These are phyloP conservation scores for Antitype chi DNA, from an alignment of 2,888 invertebrate genomes.

Conservation along the genomic window DNA sequence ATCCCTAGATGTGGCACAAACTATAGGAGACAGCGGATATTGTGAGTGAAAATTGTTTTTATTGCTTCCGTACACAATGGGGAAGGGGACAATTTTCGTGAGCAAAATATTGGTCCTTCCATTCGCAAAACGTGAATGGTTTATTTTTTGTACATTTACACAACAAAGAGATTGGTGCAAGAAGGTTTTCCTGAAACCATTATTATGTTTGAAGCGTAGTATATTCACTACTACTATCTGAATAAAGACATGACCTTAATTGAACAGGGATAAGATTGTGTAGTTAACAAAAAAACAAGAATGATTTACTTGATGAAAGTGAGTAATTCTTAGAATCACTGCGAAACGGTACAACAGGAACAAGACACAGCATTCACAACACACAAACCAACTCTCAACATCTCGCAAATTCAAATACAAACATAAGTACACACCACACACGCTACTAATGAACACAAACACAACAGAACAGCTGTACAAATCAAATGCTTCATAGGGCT, in stretches of 20 bases:
- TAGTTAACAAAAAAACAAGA: neutral
- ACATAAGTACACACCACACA: constrained; percentile 9
- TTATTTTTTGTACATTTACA: neutral
- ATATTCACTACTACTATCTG: neutral
- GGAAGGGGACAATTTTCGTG: constrained; percentile 11
- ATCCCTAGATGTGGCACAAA: constrained; percentile 66
- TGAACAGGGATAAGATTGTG: neutral
- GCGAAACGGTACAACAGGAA: neutral
- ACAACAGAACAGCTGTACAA: constrained; percentile 67
- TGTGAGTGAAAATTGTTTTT: constrained; percentile 41
- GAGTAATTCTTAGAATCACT: neutral
- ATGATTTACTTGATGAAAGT: neutral
- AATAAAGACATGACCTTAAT: neutral
- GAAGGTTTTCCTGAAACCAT: neutral
- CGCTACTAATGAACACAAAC: constrained; percentile 29
- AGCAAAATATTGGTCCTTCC: constrained; percentile 26
- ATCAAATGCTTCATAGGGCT: constrained; percentile 57
- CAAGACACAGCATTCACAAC: neutral
- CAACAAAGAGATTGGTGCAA: neutral
- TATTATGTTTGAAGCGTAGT: neutral
- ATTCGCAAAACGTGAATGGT: constrained; percentile 5
- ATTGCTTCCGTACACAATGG: constrained; percentile 27
- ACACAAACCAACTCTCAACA: constrained; percentile 12
- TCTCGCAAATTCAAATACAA: constrained; percentile 23
- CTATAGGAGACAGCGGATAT: constrained; percentile 59